Percentiles rank a stretch among this genome's conserved stretches.
phyloP scores from a whole-genome alignment of 2,888 invertebrate species.

The Eupithecia abbreviata region DNA sequence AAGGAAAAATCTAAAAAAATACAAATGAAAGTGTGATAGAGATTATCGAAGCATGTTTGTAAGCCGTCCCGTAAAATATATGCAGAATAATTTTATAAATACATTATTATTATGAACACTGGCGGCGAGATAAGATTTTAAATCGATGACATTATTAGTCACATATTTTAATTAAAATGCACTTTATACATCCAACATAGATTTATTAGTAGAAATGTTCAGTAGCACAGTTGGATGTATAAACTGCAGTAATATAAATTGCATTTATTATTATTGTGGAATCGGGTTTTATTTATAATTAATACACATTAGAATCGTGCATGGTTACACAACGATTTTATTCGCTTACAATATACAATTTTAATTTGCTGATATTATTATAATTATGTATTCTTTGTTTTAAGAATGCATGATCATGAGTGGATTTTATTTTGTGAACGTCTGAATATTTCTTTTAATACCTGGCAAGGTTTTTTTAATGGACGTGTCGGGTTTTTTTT shows the following conservation, averaged over 20 bases:
- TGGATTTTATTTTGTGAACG: constrained; percentile 55
- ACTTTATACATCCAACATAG: constrained; percentile 35
- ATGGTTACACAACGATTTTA: constrained; percentile 73
- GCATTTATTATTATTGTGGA: constrained; percentile 74
- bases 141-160: constrained; percentile 46
- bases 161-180: constrained; percentile 32
- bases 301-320: constrained; percentile 54
- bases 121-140: constrained; percentile 46
- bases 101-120: constrained; percentile 20
- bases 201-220: constrained; percentile 19
- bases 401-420: constrained; percentile 62
- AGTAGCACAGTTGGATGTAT: constrained; percentile 40
- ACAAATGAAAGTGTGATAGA: constrained; percentile 67
- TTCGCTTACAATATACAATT: constrained; percentile 68
- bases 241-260: constrained; percentile 46
- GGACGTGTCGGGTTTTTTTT: background rate
- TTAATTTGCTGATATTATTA: constrained; percentile 70
- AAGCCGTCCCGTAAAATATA: constrained; percentile 64
- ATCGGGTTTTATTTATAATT: constrained; percentile 54
- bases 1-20: constrained; percentile 58
- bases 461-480: background rate
- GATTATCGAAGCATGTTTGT: constrained; percentile 58
- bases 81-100: constrained; percentile 32
- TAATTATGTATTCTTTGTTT: constrained; percentile 55
- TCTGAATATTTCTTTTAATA: background rate